Percentiles rank a stretch among this genome's conserved stretches.
Evolutionary conservation across 2,797 vertebrate genomes (phyloP).

Genomic region (Nothura maculosa): DNA sequence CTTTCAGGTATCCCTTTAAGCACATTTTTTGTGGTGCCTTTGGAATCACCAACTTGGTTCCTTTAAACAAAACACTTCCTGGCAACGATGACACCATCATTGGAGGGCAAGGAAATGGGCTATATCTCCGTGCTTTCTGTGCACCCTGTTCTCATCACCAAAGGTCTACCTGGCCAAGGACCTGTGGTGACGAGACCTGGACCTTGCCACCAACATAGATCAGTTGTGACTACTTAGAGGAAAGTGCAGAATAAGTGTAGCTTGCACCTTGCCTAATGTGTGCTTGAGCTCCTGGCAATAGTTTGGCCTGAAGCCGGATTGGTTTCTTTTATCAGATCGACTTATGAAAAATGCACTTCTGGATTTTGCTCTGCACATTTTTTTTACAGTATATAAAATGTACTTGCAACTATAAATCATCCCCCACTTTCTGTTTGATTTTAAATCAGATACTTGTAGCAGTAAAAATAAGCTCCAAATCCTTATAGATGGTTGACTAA

Average conservation of each 20-base stretch:
- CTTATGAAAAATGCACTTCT: not conserved
- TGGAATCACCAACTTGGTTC: not conserved
- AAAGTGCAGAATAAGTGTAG: not conserved
- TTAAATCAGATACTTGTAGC: not conserved
- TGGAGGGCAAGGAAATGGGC: slow-evolving; percentile 1
- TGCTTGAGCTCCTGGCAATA: not conserved
- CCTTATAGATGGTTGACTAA: not conserved
- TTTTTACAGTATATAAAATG: not conserved
- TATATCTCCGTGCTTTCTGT: not conserved
- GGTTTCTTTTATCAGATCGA: not conserved
- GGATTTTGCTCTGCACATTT: not conserved
- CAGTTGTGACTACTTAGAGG: not conserved
- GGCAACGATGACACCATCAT: not conserved
- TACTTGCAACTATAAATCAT: not conserved
- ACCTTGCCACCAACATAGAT: not conserved
- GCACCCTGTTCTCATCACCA: not conserved
- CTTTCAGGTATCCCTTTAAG: slow-evolving; percentile 62
- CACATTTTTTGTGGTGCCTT: slow-evolving; percentile 49
- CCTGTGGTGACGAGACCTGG: too few species aligned
- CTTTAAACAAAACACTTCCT: slow-evolving; percentile 6
- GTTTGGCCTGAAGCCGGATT: not conserved
- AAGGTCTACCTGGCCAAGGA: not conserved
- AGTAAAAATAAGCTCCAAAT: slow-evolving; percentile 26
- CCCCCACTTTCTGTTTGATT: not conserved
- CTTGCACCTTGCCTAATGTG: not conserved